Evolutionary conservation across 2,113 vertebrate genomes (phyloP).

Genomic region (Calidris pygmaea): DNA sequence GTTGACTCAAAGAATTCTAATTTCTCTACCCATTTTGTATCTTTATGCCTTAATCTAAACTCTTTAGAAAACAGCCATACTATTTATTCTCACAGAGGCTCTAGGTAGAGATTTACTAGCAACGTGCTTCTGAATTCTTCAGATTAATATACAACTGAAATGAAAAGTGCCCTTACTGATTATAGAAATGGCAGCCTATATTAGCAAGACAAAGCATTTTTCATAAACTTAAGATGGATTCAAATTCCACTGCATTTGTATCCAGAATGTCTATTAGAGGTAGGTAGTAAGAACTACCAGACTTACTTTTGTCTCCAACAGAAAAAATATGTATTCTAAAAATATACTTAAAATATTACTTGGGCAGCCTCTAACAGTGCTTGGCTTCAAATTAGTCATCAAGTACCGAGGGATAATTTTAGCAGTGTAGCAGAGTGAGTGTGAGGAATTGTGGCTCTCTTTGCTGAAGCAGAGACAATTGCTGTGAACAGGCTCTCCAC

Average conservation of each 20-base stretch:
- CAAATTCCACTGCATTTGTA: background rate
- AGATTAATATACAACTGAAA: background rate
- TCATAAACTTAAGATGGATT: background rate
- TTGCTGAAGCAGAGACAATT: slow-evolving; percentile 30
- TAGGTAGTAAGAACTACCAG: background rate
- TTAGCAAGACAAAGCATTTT: background rate
- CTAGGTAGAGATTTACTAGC: background rate
- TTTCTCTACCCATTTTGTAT: background rate
- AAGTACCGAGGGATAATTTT: slow-evolving; percentile 32
- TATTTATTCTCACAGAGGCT: background rate
- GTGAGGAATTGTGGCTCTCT: background rate
- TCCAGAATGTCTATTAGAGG: background rate
- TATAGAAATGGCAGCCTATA: background rate
- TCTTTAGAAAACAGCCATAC: background rate
- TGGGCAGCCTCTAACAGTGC: background rate
- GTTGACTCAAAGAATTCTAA: background rate
- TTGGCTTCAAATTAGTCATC: slow-evolving; percentile 27
- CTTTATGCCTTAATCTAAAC: background rate
- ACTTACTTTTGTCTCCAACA: background rate
- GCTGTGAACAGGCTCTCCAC: background rate
- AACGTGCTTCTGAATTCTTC: background rate
- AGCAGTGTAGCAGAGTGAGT: background rate
- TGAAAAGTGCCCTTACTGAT: background rate
- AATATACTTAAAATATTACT: slow-evolving; percentile 29
- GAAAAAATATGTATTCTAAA: background rate